These are phyloP conservation scores for Phycodurus eques DNA, from an alignment of 2,113 vertebrate genomes.

Conservation along the genomic window DNA sequence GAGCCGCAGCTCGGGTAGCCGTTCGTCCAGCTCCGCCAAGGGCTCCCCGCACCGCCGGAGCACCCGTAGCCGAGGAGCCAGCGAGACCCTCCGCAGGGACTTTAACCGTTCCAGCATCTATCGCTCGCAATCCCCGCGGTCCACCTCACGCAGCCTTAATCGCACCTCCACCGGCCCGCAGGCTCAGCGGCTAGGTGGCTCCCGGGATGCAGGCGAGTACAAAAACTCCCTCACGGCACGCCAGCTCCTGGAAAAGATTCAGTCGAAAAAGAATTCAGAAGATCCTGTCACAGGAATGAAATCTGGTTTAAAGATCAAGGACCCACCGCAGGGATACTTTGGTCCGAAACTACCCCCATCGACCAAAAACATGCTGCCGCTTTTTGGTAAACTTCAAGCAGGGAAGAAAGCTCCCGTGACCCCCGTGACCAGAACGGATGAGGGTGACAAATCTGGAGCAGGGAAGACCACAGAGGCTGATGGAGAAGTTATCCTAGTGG, in stretches of 20 bases:
- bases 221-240: slow-evolving; percentile 88
- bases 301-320: slow-evolving; percentile 88
- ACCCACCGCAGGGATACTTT: slow-evolving; percentile 96
- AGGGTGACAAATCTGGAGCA: slow-evolving; percentile 71
- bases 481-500: slow-evolving; percentile 77
- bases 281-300: slow-evolving; percentile 74
- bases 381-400: slow-evolving; percentile 91
- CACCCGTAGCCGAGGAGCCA: slow-evolving; percentile 64
- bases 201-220: slow-evolving; percentile 80
- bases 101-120: slow-evolving; percentile 95
- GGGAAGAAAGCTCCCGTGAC: slow-evolving; percentile 78
- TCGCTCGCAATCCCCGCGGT: slow-evolving; percentile 91
- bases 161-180: slow-evolving; percentile 71
- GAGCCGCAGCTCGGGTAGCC: slow-evolving; percentile 85
- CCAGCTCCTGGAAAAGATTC: slow-evolving; percentile 90
- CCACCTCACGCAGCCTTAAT: slow-evolving; percentile 68
- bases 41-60: slow-evolving; percentile 81
- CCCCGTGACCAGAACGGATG: slow-evolving; percentile 76
- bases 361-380: slow-evolving; percentile 85
- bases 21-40: slow-evolving; percentile 76
- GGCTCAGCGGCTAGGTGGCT: slow-evolving; percentile 48
- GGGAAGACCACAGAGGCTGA: slow-evolving; percentile 69
- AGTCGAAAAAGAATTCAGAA: slow-evolving; percentile 82
- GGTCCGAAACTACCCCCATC: slow-evolving; percentile 93
- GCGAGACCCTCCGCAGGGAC: slow-evolving; percentile 78